Conservation (phyloP, 2,888 invertebrate genomes). For the Carabus problematicus region DNA sequence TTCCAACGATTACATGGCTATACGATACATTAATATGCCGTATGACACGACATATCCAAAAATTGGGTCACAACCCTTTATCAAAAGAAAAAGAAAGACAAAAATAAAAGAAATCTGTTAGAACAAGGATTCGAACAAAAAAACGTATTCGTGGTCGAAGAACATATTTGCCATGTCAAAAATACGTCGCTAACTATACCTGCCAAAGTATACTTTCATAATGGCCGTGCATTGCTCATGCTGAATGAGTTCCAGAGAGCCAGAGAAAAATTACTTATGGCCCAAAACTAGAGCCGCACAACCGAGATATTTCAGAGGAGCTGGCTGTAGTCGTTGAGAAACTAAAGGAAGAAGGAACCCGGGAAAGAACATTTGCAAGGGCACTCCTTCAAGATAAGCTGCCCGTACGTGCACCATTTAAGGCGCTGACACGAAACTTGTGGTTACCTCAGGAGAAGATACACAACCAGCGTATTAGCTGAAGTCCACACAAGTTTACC, state of each 20-base stretch:
- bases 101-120: slow-evolving; percentile 74
- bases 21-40: too few species aligned
- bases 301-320: slow-evolving; percentile 64
- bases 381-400: slow-evolving; percentile 50
- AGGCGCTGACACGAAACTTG: too few species aligned
- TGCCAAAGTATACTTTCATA: slow-evolving; percentile 69
- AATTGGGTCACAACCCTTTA: too few species aligned
- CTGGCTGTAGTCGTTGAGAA: slow-evolving; percentile 59
- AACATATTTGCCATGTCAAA: slow-evolving; percentile 63
- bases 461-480: too few species aligned
- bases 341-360: slow-evolving; percentile 52
- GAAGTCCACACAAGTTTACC: too few species aligned
- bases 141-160: slow-evolving; percentile 71
- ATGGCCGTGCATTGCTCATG: slow-evolving; percentile 72
- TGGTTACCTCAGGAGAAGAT: too few species aligned
- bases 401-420: too few species aligned
- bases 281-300: slow-evolving; percentile 64
- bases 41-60: too few species aligned
- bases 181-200: slow-evolving; percentile 64
- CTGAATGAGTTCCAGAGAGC: slow-evolving; percentile 68
- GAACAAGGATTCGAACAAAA: slow-evolving; percentile 66
- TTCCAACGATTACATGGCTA: too few species aligned
- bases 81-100: too few species aligned
- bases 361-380: slow-evolving; percentile 53
- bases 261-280: slow-evolving; percentile 63